These are phyloP conservation scores for Ictalurus furcatus DNA, from an alignment of 2,113 vertebrate species.

Conservation along the genomic window DNA sequence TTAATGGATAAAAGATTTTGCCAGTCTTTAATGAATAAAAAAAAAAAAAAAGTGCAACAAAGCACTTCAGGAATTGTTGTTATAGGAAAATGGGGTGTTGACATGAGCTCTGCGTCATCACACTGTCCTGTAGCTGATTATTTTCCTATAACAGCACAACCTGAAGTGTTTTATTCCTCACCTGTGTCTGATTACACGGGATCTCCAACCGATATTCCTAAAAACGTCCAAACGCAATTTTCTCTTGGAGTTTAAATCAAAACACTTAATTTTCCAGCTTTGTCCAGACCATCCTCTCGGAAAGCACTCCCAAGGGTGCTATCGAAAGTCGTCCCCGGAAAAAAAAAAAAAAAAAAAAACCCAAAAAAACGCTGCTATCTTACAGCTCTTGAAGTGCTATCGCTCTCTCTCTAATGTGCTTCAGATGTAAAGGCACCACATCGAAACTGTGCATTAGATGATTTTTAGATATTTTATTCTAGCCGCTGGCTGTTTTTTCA, in stretches of 20 bases:
- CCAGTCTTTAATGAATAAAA: background rate
- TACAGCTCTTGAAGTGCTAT: background rate
- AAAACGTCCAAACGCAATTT: background rate
- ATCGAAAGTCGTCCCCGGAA: too few relatives aligned
- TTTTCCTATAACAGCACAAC: background rate
- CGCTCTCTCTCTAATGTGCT: conserved; percentile 12
- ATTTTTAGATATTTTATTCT: conserved; percentile 1
- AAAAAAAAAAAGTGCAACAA: background rate
- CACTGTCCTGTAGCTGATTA: background rate
- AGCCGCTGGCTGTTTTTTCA: background rate
- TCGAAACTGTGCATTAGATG: conserved; percentile 11
- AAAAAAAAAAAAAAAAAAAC: too few relatives aligned
- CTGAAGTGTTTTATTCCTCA: background rate
- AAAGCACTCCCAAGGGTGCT: background rate
- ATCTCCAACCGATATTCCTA: background rate
- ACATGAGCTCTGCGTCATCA: background rate
- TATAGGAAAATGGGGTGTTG: too few relatives aligned
- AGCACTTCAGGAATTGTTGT: background rate
- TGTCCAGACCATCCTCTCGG: too few relatives aligned
- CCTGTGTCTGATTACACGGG: background rate
- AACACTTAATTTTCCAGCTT: background rate
- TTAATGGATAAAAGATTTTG: background rate
- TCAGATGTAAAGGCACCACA: background rate
- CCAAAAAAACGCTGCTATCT: background rate
- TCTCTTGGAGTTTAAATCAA: background rate